phyloP scores from a whole-genome alignment of 2,113 vertebrate genomes.

The Sigmodon hispidus region DNA sequence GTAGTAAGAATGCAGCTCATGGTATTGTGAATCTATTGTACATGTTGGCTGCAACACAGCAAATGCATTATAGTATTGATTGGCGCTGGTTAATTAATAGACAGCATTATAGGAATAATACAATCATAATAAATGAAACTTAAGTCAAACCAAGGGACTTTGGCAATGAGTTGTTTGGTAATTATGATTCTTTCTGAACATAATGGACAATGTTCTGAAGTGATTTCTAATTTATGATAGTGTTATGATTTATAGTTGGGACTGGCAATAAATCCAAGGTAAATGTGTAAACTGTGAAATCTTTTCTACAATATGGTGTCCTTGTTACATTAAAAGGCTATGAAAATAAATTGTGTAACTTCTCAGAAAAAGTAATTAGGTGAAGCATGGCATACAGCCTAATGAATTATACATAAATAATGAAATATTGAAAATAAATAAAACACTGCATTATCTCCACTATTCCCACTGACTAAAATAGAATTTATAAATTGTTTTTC shows the following conservation, averaged over 20 bases:
- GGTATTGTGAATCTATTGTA: background rate
- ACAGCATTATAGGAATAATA: slow-evolving; percentile 58
- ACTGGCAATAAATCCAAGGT: slow-evolving; percentile 67
- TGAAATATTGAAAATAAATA: background rate
- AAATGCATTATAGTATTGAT: background rate
- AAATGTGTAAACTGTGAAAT: slow-evolving; percentile 66
- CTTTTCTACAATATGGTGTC: slow-evolving; percentile 47
- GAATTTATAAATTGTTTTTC: background rate
- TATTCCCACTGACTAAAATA: background rate
- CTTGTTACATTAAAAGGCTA: slow-evolving; percentile 67
- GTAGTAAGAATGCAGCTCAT: background rate
- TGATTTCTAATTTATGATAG: slow-evolving; percentile 73
- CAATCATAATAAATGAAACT: slow-evolving; percentile 63
- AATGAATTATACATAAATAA: background rate
- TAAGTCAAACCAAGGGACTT: slow-evolving; percentile 53
- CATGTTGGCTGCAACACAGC: background rate
- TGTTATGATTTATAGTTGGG: slow-evolving; percentile 62
- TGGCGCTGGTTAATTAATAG: slow-evolving; percentile 56
- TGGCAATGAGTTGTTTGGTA: slow-evolving; percentile 50
- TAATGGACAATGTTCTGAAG: slow-evolving; percentile 67
- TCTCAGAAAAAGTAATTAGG: slow-evolving; percentile 22
- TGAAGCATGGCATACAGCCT: background rate
- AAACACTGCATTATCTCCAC: background rate
- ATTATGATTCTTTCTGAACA: slow-evolving; percentile 70
- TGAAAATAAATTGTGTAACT: slow-evolving; percentile 69